These are phyloP conservation scores for Mythimna albipuncta DNA, from an alignment of 2,888 invertebrate genomes.

Conservation along the genomic window DNA sequence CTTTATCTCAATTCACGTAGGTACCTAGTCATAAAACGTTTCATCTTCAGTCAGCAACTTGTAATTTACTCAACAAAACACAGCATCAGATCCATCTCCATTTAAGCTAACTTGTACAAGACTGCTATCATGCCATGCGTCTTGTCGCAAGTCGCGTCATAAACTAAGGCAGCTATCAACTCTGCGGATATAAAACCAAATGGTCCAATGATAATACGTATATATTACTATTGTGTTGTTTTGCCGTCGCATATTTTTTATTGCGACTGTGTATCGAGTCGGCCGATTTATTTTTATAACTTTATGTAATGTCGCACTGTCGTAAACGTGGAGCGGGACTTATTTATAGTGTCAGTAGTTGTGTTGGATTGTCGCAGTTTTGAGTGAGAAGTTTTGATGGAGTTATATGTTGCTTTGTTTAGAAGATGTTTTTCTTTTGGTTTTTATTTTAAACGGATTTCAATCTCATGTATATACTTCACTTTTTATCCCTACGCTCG, in stretches of 20 bases:
- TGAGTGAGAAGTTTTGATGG: slow-evolving; percentile 53
- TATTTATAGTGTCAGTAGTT: slow-evolving; percentile 62
- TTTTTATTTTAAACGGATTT: neutral
- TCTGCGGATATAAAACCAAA: slow-evolving; percentile 83
- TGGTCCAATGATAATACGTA: slow-evolving; percentile 83
- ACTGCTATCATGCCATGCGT: slow-evolving; percentile 25
- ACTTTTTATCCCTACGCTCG: too few species aligned
- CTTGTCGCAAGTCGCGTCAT: slow-evolving; percentile 55
- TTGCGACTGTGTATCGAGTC: slow-evolving; percentile 69
- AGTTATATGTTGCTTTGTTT: slow-evolving; percentile 17
- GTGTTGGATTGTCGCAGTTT: slow-evolving; percentile 47
- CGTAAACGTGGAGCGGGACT: slow-evolving; percentile 61
- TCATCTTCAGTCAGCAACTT: slow-evolving; percentile 1
- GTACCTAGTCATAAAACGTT: neutral
- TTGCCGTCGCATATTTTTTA: slow-evolving; percentile 75
- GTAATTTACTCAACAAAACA: slow-evolving; percentile 23
- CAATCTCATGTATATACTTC: too few species aligned
- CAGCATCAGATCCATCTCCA: slow-evolving; percentile 36
- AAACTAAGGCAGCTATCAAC: slow-evolving; percentile 71
- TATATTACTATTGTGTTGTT: slow-evolving; percentile 80
- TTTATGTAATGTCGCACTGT: slow-evolving; percentile 58
- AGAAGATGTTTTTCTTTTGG: neutral
- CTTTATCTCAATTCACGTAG: neutral
- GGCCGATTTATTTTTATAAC: slow-evolving; percentile 72
- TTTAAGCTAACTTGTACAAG: slow-evolving; percentile 21